phyloP scores from a whole-genome alignment of 2,113 vertebrate genomes.

The Petromus typicus region DNA sequence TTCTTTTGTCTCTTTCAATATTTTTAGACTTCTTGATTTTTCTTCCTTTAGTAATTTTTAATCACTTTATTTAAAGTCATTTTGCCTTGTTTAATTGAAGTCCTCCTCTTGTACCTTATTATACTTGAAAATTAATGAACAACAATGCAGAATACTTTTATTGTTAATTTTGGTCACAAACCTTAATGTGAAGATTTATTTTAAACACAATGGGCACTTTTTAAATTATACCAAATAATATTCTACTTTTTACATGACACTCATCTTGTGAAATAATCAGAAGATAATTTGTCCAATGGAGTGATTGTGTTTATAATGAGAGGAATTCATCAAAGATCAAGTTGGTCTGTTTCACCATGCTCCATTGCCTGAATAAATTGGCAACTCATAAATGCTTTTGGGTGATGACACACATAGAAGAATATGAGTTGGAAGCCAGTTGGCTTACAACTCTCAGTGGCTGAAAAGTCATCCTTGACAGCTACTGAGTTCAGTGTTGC shows the following conservation, averaged over 20 bases:
- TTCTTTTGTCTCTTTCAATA: not conserved
- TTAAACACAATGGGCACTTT: not conserved
- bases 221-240: conserved; percentile 20
- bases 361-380: conserved; percentile 51
- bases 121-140: not conserved
- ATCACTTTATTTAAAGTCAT: not conserved
- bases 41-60: not conserved
- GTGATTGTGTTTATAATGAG: conserved; percentile 51
- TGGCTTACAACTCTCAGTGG: not conserved
- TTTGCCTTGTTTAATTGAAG: not conserved
- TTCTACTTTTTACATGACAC: not conserved
- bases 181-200: not conserved
- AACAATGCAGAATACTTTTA: not conserved
- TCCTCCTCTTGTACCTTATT: not conserved
- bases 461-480: conserved; percentile 44
- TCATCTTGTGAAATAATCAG: conserved; percentile 58
- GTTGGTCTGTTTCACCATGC: not conserved
- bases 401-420: conserved; percentile 47
- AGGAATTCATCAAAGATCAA: conserved; percentile 46
- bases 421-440: not conserved
- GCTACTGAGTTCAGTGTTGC: conserved; percentile 20
- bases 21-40: not conserved
- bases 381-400: conserved; percentile 39
- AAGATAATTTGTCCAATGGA: not conserved
- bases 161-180: not conserved